phyloP scores from a whole-genome alignment of 2,888 invertebrate species.

The Bembecia ichneumoniformis region DNA sequence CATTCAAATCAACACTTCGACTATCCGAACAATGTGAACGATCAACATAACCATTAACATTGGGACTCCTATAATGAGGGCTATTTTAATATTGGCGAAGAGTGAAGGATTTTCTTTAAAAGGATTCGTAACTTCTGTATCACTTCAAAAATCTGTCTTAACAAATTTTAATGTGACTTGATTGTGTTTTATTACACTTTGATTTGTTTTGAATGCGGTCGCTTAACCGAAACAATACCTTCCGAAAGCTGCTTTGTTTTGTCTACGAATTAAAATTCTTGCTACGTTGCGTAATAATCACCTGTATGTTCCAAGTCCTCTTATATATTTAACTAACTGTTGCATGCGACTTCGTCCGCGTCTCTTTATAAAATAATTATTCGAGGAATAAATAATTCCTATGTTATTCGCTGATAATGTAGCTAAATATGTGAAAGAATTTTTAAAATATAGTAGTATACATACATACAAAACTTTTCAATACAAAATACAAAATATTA shows the following conservation, averaged over 20 bases:
- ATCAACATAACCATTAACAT: slow-evolving; percentile 16
- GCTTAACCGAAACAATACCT: background rate
- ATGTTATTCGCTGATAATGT: too few relatives aligned
- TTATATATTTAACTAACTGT: too few relatives aligned
- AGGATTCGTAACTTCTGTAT: slow-evolving; percentile 17
- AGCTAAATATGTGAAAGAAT: too few relatives aligned
- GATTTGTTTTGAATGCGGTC: too few relatives aligned
- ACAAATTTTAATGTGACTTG: too few relatives aligned
- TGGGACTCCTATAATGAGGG: slow-evolving; percentile 27
- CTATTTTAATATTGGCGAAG: background rate
- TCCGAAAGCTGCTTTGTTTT: background rate
- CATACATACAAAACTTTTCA: too few relatives aligned
- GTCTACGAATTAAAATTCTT: background rate
- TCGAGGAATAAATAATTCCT: too few relatives aligned
- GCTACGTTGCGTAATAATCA: background rate
- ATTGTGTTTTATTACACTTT: too few relatives aligned
- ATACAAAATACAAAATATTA: too few relatives aligned
- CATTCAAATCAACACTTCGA: slow-evolving; percentile 20
- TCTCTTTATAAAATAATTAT: too few relatives aligned
- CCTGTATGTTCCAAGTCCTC: background rate
- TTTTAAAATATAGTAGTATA: too few relatives aligned
- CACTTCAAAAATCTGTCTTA: background rate
- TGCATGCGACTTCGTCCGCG: too few relatives aligned
- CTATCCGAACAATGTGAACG: slow-evolving; percentile 23
- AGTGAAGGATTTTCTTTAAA: slow-evolving; percentile 24